phyloP scores from a whole-genome alignment of 2,113 vertebrate species.

The Cyprinus carpio region DNA sequence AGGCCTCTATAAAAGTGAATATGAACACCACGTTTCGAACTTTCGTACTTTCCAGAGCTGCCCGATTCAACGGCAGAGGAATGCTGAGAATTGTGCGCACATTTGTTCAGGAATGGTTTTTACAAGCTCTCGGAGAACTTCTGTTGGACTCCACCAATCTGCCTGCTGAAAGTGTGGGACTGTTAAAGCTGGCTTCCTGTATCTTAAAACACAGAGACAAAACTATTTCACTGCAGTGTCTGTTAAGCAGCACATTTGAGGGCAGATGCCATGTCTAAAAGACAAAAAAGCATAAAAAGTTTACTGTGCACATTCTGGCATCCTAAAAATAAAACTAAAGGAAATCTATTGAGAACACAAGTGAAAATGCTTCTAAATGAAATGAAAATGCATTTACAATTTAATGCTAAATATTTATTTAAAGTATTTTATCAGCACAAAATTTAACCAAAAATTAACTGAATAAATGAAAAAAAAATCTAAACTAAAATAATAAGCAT shows the following conservation, averaged over 20 bases:
- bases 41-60: conserved; percentile 46
- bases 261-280: not conserved
- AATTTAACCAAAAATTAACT: too few relatives aligned
- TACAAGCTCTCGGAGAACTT: conserved; percentile 57
- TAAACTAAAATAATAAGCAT: too few relatives aligned
- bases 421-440: too few relatives aligned
- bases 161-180: conserved; percentile 22
- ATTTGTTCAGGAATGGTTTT: conserved; percentile 59
- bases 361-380: not conserved
- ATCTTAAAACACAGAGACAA: not conserved
- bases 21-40: conserved; percentile 61
- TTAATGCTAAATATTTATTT: not conserved
- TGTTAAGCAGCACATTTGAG: not conserved
- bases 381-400: not conserved
- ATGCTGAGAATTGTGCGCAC: conserved; percentile 43
- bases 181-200: not conserved
- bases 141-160: conserved; percentile 38
- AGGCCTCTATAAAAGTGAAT: conserved; percentile 61
- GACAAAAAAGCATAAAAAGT: not conserved
- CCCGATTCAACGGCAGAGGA: conserved; percentile 37
- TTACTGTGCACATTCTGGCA: not conserved
- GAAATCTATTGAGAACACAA: not conserved
- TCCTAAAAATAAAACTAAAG: not conserved
- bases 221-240: not conserved
- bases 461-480: too few relatives aligned